Evolutionary conservation across 2,113 vertebrate species (phyloP), one percentile per base, ranked within the genome.

Genomic region (Phycodurus eques): DNA sequence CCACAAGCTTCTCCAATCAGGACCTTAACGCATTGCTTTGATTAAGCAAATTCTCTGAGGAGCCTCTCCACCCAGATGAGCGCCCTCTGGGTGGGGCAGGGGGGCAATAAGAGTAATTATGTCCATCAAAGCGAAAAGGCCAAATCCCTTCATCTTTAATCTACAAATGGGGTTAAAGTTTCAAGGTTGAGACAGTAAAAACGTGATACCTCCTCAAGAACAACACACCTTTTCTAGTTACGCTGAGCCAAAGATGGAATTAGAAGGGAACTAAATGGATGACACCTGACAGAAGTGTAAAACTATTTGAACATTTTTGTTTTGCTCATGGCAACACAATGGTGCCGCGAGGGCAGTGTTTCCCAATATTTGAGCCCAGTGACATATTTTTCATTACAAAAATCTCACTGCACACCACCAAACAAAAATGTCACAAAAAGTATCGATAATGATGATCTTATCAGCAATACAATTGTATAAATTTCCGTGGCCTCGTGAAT

Each of bases 131-230:
- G 73, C 54, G 15, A 65, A 47, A 42, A 11, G 17, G 13, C 60
- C 74, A 20, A 44, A 72, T 75, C 69, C 46, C 47, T 67, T 56
- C 59, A 35, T 66, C 77, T 88, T 83, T 85, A 72, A 91, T 91
- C 78, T 83, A 47, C 71, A 76, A 88, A 89, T 87, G 51, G 60
- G 27, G 33, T 72, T 65, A 70, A 67, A 68, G 65, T 80, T 81
- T 81, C 20, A 69, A 53, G n/a, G 66, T 53, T 70, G 62, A 68
- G 27, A 20, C 43, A 70, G 33, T 72, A 72, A 46, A 56, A 49
- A n/a, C 46, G 49, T 22, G 13, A 66, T 68, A 66, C 66, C 74
- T 76, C 70, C 43, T 66, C 13, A 69, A 81, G 79, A 77, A 73
- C 68, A 39, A 73, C 83, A 83, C 74, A 49, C 53, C 51, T 73